A percentile compares a stretch with the other conserved stretches of the same genome.
Evolutionary conservation across 2,113 vertebrate genomes (phyloP).

Genomic region (Pseudopodoces humilis): DNA sequence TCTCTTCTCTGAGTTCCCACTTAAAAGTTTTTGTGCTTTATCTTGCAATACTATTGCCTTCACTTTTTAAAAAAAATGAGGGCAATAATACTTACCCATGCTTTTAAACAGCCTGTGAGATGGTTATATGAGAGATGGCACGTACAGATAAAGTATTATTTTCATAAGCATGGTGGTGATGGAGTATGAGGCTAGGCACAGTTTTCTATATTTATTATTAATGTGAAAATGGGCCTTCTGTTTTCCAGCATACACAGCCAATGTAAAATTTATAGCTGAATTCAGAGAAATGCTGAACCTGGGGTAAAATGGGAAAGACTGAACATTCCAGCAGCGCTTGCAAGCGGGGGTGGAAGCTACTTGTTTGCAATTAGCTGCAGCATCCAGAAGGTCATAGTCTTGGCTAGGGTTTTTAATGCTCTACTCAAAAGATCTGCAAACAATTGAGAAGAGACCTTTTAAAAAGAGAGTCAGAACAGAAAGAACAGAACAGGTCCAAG

Average conservation of each 20-base stretch:
- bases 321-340: background rate
- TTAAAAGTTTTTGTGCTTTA: background rate
- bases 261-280: conserved; percentile 53
- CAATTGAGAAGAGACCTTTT: conserved; percentile 1
- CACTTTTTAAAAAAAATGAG: background rate
- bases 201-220: conserved; percentile 56
- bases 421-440: conserved; percentile 4
- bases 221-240: conserved; percentile 41
- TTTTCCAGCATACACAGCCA: background rate
- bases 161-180: conserved; percentile 2
- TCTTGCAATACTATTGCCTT: background rate
- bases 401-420: conserved; percentile 25
- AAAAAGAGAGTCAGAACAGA: background rate
- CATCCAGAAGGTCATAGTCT: conserved; percentile 35
- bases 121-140: background rate
- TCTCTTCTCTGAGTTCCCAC: background rate
- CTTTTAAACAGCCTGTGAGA: conserved; percentile 23
- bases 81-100: conserved; percentile 29
- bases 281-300: conserved; percentile 41
- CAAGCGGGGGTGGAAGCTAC: background rate
- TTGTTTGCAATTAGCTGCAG: conserved; percentile 54
- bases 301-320: conserved; percentile 14
- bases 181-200: conserved; percentile 24
- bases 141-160: background rate
- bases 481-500: background rate